Conservation (phyloP, 2,113 vertebrate genomes). For the Hypocryptadius cinnamomeus region DNA sequence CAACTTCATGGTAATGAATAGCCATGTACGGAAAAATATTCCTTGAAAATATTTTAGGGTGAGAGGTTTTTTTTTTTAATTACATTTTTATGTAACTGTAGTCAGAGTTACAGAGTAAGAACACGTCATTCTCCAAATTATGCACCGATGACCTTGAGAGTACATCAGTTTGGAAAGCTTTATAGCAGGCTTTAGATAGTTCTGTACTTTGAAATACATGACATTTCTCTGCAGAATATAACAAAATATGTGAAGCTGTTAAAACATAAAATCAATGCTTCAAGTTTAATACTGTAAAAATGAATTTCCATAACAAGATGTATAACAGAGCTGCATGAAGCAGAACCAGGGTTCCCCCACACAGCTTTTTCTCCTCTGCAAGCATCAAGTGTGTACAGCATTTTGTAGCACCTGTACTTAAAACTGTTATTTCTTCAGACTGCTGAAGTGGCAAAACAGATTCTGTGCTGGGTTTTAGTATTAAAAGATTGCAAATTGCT, state of each 20-base stretch:
- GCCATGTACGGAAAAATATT: constrained; percentile 32
- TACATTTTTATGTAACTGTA: constrained; percentile 63
- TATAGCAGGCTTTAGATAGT: constrained; percentile 50
- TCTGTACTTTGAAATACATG: constrained; percentile 59
- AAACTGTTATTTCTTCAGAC: background rate
- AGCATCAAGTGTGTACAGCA: background rate
- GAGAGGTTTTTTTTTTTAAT: constrained; percentile 47
- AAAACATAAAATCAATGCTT: constrained; percentile 61
- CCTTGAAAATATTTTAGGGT: constrained; percentile 52
- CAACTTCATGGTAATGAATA: constrained; percentile 51
- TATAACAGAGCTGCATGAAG: constrained; percentile 20
- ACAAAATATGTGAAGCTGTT: constrained; percentile 53
- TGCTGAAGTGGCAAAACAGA: background rate
- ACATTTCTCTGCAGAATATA: constrained; percentile 56
- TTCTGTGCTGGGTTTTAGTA: background rate
- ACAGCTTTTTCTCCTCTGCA: background rate
- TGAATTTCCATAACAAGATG: constrained; percentile 65
- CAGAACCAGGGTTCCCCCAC: background rate
- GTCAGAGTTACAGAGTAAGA: constrained; percentile 41
- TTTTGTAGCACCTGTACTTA: background rate
- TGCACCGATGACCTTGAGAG: constrained; percentile 65
- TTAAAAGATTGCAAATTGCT: background rate
- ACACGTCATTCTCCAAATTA: constrained; percentile 50
- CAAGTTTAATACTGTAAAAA: constrained; percentile 57
- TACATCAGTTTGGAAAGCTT: constrained; percentile 56